Base-by-base conservation (phyloP, 2,113 vertebrate genomes). In the Brachirus orientalis region DNA sequence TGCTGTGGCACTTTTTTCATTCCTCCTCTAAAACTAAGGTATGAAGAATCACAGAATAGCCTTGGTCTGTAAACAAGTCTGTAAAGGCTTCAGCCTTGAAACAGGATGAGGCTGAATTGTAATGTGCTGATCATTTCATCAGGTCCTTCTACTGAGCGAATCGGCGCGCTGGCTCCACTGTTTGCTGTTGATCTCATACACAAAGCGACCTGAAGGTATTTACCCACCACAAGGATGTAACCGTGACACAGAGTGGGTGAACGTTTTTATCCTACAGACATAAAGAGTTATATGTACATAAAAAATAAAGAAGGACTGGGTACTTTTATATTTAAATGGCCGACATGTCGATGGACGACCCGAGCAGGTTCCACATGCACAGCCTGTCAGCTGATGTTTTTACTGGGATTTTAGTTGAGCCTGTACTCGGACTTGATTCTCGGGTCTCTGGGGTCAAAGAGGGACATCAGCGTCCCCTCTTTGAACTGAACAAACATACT, bases 71-170 rank as follows among this genome's bases (percentile, higher is more conserved):
- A 8, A 8, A 0, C 35, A 20, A 50, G 22, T 13, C 40, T 54
- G 9, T 8, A 37, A 28, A 36, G 53, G 18, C 41, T 44, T 64
- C 16, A n/a, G 3, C 70, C 65, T 74, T 74, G 60, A 68, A 63
- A 60, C 8, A 7, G 3, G 17, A 46, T 2, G n/a, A 54, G 13
- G 33, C 7, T 37, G 11, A 16, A 44, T 19, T 8, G 16, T 64
- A 12, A 10, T 16, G 53, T 22, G 16, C 46, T 11, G 48, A 54
- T 68, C 8, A 18, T 59, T 43, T 64, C 41, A 44, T 13, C 6
- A 0, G 18, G 9, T 45, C 54, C 47, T 54, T 12, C 57, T 14
- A 41, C 56, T 19, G 18, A 11, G 4, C 9, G 37, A 11, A 48
- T 33, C 44, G 10, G 22, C 13, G 14, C 41, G 6, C 19, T 13